These are phyloP conservation scores for Tachyglossus aculeatus DNA, from an alignment of 2,797 vertebrate genomes.

Conservation along the genomic window DNA sequence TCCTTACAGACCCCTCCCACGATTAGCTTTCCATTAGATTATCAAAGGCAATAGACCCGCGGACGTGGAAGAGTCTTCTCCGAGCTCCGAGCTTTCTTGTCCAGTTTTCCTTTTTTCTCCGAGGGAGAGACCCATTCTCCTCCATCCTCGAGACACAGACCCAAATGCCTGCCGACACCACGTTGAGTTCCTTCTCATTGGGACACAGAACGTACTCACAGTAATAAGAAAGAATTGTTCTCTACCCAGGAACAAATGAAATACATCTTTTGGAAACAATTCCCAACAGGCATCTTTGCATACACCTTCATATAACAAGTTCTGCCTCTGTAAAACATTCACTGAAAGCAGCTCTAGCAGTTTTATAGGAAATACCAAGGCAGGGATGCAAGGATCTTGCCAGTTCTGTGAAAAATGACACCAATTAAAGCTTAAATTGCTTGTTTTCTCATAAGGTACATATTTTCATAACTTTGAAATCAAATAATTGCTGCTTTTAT, in stretches of 20 bases:
- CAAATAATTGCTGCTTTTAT: slow-evolving; percentile 98
- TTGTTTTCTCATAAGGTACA: slow-evolving; percentile 99
- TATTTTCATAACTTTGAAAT: slow-evolving; percentile 99
- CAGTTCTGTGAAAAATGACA: slow-evolving; percentile 93
- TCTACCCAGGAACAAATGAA: slow-evolving; percentile 73
- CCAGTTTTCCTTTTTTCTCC: slow-evolving; percentile 27
- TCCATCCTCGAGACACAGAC: slow-evolving; percentile 51
- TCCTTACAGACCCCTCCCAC: no score
- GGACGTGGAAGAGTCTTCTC: slow-evolving; percentile 14
- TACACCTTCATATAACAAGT: slow-evolving; percentile 82
- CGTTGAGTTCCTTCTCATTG: slow-evolving; percentile 70
- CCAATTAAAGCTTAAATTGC: slow-evolving; percentile 98
- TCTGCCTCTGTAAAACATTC: slow-evolving; percentile 84
- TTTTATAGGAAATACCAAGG: slow-evolving; percentile 91
- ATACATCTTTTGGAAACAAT: slow-evolving; percentile 82
- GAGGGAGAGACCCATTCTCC: slow-evolving; percentile 55
- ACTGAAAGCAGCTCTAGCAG: slow-evolving; percentile 91
- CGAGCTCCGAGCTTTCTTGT: no score
- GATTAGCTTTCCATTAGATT: background rate
- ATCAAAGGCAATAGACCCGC: slow-evolving; percentile 10
- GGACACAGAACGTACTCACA: slow-evolving; percentile 75
- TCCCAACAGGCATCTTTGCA: slow-evolving; percentile 76
- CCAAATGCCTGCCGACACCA: slow-evolving; percentile 42
- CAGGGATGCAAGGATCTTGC: slow-evolving; percentile 96
- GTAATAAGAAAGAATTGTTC: slow-evolving; percentile 76